Evolutionary conservation across 1,140 invertebrate species (phyloP).

Genomic region (Drosophila sechellia): DNA sequence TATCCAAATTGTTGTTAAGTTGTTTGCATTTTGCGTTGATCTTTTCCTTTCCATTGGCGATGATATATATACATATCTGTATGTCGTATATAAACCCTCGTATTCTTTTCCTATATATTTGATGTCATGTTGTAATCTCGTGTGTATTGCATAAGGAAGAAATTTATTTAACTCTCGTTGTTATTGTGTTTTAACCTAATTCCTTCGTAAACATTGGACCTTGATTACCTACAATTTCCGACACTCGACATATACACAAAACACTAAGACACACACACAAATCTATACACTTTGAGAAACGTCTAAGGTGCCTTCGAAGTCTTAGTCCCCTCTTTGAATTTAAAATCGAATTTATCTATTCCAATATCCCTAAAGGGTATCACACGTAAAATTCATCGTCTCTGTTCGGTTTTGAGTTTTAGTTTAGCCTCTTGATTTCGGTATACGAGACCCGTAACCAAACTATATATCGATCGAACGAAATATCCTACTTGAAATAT

Average conservation of each 20-base stretch:
- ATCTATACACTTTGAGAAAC: conserved; percentile 15
- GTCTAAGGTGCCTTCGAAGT: conserved; percentile 18
- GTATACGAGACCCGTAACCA: conserved; percentile 36
- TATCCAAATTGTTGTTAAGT: conserved; percentile 58
- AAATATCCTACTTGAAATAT: conserved; percentile 65
- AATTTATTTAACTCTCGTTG: conserved; percentile 54
- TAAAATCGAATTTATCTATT: conserved; percentile 21
- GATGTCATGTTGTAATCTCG: conserved; percentile 72
- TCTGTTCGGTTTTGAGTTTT: conserved; percentile 2
- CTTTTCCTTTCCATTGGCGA: conserved; percentile 57
- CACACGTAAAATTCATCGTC: conserved; percentile 10
- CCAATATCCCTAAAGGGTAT: neutral
- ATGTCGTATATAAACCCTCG: conserved; percentile 52
- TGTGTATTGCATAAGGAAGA: conserved; percentile 63
- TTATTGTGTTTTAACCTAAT: conserved; percentile 74
- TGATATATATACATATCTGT: conserved; percentile 57
- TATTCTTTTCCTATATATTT: conserved; percentile 56
- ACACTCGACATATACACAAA: conserved; percentile 41
- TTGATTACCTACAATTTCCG: conserved; percentile 52
- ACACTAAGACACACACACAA: conserved; percentile 28
- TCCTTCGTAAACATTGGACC: conserved; percentile 68
- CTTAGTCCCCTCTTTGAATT: conserved; percentile 8
- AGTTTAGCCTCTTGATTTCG: conserved; percentile 34
- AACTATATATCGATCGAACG: conserved; percentile 41
- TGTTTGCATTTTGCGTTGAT: conserved; percentile 58